Evolutionary conservation across 2,797 vertebrate species (phyloP).

Genomic region (Sylvia borin): DNA sequence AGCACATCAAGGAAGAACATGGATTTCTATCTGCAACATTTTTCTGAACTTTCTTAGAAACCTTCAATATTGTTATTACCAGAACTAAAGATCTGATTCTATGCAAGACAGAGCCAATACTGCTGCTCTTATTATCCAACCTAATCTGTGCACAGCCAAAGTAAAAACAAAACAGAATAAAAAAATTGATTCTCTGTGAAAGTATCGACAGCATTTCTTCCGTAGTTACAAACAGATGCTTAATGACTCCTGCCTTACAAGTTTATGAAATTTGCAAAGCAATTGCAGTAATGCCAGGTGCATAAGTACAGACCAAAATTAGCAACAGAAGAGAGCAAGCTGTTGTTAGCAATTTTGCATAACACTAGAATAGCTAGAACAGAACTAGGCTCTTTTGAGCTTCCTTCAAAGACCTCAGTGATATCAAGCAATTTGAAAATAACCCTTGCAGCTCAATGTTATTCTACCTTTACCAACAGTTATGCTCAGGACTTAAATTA

Average conservation of each 20-base stretch:
- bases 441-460: background rate
- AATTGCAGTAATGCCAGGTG: constrained; percentile 6
- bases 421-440: constrained; percentile 5
- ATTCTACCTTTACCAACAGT: background rate
- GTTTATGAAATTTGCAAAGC: constrained; percentile 27
- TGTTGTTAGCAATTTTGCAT: background rate
- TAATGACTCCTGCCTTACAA: background rate
- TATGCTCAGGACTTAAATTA: constrained; percentile 9
- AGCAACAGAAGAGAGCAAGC: constrained; percentile 30
- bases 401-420: background rate
- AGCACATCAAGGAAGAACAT: background rate
- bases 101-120: background rate
- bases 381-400: background rate
- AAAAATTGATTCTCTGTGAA: background rate
- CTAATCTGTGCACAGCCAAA: background rate
- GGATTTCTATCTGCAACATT: background rate
- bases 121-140: background rate
- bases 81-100: background rate
- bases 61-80: background rate
- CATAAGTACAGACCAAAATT: constrained; percentile 35
- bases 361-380: background rate
- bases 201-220: rapidly evolving
- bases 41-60: background rate
- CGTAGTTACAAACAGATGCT: constrained; percentile 30
- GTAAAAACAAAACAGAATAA: background rate